Evolutionary conservation across 1,140 invertebrate genomes (phyloP), one percentile per base, ranked within the genome.

Genomic region (Sarcophaga bullata): DNA sequence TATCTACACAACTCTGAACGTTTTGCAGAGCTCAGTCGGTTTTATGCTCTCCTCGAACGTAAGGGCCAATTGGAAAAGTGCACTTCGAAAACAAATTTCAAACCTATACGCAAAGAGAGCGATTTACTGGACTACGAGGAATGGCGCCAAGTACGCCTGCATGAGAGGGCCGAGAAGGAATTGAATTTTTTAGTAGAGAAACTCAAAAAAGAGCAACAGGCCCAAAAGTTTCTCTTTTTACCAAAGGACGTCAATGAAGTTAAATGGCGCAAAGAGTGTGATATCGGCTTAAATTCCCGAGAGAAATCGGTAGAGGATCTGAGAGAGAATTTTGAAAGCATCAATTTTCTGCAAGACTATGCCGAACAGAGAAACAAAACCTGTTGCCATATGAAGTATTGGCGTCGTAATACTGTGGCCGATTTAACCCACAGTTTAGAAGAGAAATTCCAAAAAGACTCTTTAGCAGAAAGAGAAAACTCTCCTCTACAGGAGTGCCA

Each of bases 271-370:
- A 90, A 91, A 82, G 91, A 94, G 83, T 94, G 93, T 37, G 97
- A 98, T 86, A 92, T 94, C 72, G 95, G 95, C 0, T 90, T 98
- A 73, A 92, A 94, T 87, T 94, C 93, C 62, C 97, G 96, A 6
- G 95, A 97, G 87, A 95, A 95, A 87, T 97, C 96, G 0, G 95
- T 98, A 0, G 95, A 96, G 88, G 95, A 97, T 90, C 92, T 98
- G 25, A 93, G 94, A 81, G 93, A 95, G 84, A 93, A 94, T 84
- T 95, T 96, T 85, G 92, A 93, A 86, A 85, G 85, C 50, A 84
- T 88, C 46, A 84, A 85, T n/a, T 82, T 86, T 3, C 75, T 87
- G 0, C 82, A 87, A n/a, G 84, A 85, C 25, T 78, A 78, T 17
- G 81, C 81, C 13, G 73, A 82, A 48, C 37, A 73, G 52, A 80